Base-by-base conservation (phyloP, 2,888 invertebrate genomes). In the Smittia aterrima region DNA sequence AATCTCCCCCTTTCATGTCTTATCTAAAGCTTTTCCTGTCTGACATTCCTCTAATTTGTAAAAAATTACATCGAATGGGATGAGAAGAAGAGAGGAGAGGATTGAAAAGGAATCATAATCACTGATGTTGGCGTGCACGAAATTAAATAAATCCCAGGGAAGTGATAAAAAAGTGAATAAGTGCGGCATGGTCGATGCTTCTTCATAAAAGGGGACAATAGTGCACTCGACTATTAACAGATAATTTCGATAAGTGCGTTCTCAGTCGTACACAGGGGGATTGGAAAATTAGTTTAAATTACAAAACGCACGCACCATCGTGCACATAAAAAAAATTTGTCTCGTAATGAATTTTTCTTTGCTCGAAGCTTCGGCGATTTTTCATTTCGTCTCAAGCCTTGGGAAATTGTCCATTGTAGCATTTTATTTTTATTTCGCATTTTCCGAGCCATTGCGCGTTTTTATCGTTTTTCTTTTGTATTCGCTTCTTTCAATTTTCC, bases 61-160 rank as follows among this genome's bases (percentile, higher is more conserved):
- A 68, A 68, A 68, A 58, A 18, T 2, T 13, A 53, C 3, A 3
- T 13, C 53, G 53, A 53, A 16, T 3, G 11, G 47, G 16, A 47
- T 47, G 47, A n/a, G 47, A 38, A 38, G 38, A 38, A 7, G 38
- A 38, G 38, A 38, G 4, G 38, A 38, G 9, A 38, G 38, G 38
- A 38, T 38, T 38, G 4, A 38, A 38, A 38, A 38, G 38, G 9
- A 47, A 47, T 47, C 47, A 47, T 47, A 47, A 47, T 47, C 47
- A n/a, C n/a, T 58, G 24, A 58, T 58, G 58, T 58, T 18, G 58
- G 58, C 18, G 58, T 66, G 27, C 66, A 66, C 38, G n/a, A 40
- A 68, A 68, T 68, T 68, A 68, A 41, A 47, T 47, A 68, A 68
- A 68, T 68, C 68, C 68, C 68, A 24, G 20, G 47, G 68, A 68